Conservation (phyloP, 2,797 vertebrate genomes). For the Lophius americanus region DNA sequence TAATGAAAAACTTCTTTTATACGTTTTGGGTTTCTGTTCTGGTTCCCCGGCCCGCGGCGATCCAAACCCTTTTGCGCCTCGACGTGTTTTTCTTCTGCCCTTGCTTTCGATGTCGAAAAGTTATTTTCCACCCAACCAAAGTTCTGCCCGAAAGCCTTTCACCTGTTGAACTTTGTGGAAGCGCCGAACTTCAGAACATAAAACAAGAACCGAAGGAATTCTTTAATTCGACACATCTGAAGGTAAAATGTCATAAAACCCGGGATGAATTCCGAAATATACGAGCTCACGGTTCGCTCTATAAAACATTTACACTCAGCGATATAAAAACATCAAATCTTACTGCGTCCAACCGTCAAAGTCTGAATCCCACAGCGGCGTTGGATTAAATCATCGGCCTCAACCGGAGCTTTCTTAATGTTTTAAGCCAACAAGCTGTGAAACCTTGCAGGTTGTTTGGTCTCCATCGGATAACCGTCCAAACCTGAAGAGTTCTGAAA, state of each 20-base stretch:
- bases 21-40: constrained; percentile 13
- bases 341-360: neutral
- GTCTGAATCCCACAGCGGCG: neutral
- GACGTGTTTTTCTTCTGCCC: neutral
- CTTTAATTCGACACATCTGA: neutral
- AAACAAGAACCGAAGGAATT: neutral
- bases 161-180: neutral
- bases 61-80: too few species aligned
- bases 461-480: too few species aligned
- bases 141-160: neutral
- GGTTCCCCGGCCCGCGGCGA: too few species aligned
- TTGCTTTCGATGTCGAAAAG: neutral
- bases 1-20: constrained; percentile 40
- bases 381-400: too few species aligned
- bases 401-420: too few species aligned
- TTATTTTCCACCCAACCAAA: neutral
- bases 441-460: too few species aligned
- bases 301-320: neutral
- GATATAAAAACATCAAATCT: neutral
- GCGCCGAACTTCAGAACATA: neutral
- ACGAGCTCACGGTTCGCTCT: neutral
- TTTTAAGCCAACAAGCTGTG: too few species aligned
- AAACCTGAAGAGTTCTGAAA: too few species aligned
- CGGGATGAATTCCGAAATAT: neutral
- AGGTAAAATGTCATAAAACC: neutral